A percentile compares a stretch with the other conserved stretches of the same genome.
These are phyloP conservation scores for Ia io DNA, from an alignment of 2,113 vertebrate species.

Conservation along the genomic window DNA sequence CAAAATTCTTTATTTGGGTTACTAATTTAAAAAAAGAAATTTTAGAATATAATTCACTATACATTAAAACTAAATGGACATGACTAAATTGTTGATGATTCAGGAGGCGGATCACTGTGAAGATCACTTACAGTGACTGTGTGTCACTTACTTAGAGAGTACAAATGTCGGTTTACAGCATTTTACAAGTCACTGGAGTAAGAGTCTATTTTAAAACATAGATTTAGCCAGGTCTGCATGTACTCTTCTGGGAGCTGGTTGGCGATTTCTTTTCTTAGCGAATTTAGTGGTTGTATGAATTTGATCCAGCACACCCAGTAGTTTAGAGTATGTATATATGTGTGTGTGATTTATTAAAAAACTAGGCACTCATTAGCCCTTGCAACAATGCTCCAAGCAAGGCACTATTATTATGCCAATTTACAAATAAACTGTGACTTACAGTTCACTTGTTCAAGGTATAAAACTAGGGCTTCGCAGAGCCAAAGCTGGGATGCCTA, in stretches of 20 bases:
- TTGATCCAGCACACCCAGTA: neutral
- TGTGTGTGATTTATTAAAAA: neutral
- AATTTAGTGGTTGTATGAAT: neutral
- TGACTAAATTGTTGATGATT: conserved; percentile 10
- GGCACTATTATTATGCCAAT: neutral
- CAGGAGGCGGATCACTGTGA: conserved; percentile 12
- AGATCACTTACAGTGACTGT: no score
- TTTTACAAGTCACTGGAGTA: neutral
- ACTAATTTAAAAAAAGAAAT: neutral
- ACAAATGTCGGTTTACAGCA: conserved; percentile 19
- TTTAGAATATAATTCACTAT: neutral
- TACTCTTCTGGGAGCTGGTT: neutral
- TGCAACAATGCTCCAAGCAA: neutral
- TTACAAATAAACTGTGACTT: neutral
- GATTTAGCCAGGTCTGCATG: conserved; percentile 6
- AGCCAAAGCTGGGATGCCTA: neutral
- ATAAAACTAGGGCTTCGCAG: neutral
- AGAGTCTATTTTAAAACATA: conserved; percentile 36
- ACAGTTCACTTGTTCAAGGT: neutral
- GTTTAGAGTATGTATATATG: neutral
- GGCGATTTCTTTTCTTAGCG: neutral
- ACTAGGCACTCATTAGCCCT: neutral
- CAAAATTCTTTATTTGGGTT: conserved; percentile 35
- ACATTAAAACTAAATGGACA: conserved; percentile 1
- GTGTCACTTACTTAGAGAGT: neutral